A percentile compares a stretch with the other conserved stretches of the same genome.
Conservation (phyloP, 2,797 vertebrate species). For the Threskiornis aethiopicus region DNA sequence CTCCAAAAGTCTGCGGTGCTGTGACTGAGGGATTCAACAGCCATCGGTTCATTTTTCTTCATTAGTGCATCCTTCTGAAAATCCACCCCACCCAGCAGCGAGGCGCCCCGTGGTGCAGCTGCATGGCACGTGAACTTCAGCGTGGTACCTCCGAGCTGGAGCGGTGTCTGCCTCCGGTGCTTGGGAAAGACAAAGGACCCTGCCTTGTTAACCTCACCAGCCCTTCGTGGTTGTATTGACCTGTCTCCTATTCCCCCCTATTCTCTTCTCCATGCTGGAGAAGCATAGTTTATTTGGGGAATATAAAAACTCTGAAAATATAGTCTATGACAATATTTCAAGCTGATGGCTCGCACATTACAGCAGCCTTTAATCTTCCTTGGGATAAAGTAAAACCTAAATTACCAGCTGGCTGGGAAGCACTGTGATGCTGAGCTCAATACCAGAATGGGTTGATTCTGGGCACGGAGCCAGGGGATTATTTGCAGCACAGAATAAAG, state of each 20-base stretch:
- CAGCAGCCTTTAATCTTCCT: slow-evolving; percentile 16
- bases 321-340: not conserved
- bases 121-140: accelerated
- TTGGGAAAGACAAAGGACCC: not conserved
- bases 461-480: not conserved
- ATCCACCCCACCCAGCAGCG: accelerated
- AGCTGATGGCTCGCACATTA: not conserved
- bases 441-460: not conserved
- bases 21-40: accelerated
- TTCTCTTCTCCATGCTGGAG: not conserved
- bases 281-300: not conserved
- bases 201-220: not conserved
- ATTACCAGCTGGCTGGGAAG: not conserved
- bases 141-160: accelerated
- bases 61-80: accelerated
- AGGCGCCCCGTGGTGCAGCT: not conserved
- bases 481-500: not conserved
- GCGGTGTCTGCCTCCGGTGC: accelerated
- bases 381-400: not conserved
- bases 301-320: not conserved
- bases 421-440: not conserved
- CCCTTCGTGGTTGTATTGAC: not conserved
- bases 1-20: accelerated
- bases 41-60: not conserved
- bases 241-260: not conserved